Evolutionary conservation across 1,140 invertebrate species (phyloP), one percentile per base, ranked within the genome.

Genomic region (Fopius arisanus): DNA sequence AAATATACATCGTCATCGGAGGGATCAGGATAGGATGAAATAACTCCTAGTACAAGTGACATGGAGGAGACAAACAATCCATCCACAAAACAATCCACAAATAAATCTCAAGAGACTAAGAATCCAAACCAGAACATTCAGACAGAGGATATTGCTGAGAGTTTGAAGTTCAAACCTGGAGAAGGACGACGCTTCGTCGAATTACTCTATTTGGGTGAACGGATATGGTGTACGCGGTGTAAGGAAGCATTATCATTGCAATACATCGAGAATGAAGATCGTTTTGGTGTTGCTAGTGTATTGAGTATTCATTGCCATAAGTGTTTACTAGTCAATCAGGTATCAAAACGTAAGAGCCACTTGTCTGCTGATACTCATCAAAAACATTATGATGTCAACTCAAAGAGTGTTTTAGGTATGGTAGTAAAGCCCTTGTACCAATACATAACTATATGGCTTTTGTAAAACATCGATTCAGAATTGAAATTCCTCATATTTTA

Each of bases 111-210:
- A 31, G 3, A 31, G 3, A 7, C 7, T 31, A 3, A 3, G 29
- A 4, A 7, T 31, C 3, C 29, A 3, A 43, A 12, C 14, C 10
- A 43, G 2, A n/a, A 43, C n/a, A 43, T 12, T 12, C 2, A 43
- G 40, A 6, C 3, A 3, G 10, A n/a, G n/a, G n/a, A 43, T 12
- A 2, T 43, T 12, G 14, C 4, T 3, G 40, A 43, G 40, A 43
- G n/a, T 43, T 43, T 43, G 40, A 43, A 16, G 40, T 0, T 23
- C 2, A 48, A 5, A 16, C 21, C 16, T 29, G 16, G 67, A 6
- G 72, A 78, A 33, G 72, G 67, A 41, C 16, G 23, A 10, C 69
- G 74, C 23, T 72, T 78, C 19, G 59, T 78, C 12, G 75, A 73
- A 21, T 67, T 77, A 2, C 14, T 51, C 16, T 16, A 14, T 10